phyloP scores from a whole-genome alignment of 2,888 invertebrate genomes.

The Endomychus coccineus region DNA sequence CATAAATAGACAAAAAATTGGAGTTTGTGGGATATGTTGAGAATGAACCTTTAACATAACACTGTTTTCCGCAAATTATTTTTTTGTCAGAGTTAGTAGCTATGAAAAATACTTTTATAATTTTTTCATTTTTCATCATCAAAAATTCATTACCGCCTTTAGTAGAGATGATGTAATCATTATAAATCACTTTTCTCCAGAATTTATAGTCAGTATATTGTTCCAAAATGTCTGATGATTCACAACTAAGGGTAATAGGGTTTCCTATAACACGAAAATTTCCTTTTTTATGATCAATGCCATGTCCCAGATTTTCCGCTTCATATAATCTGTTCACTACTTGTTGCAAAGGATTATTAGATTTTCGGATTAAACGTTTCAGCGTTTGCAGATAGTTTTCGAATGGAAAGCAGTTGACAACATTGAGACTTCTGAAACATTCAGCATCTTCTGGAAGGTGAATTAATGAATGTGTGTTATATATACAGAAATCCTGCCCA shows the following conservation, averaged over 20 bases:
- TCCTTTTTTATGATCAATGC: constrained; percentile 1
- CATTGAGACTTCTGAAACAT: background rate
- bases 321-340: constrained; percentile 3
- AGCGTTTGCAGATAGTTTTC: constrained; percentile 4
- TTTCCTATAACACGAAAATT: background rate
- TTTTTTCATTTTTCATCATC: too few relatives aligned
- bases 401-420: constrained; percentile 1
- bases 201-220: background rate
- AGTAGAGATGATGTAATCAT: constrained; percentile 1
- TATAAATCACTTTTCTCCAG: constrained; percentile 1
- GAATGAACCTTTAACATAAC: background rate
- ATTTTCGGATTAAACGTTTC: constrained; percentile 3
- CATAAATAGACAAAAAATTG: background rate
- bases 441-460: constrained; percentile 1
- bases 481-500: constrained; percentile 2
- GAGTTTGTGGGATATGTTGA: background rate
- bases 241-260: too few relatives aligned
- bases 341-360: constrained; percentile 1
- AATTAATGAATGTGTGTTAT: background rate
- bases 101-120: too few relatives aligned
- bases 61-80: constrained; percentile 1
- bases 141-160: constrained; percentile 3
- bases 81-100: background rate
- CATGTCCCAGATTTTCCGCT: background rate
- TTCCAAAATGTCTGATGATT: too few relatives aligned